phyloP scores from a whole-genome alignment of 1,140 invertebrate species.

The Palaemon carinicauda region DNA sequence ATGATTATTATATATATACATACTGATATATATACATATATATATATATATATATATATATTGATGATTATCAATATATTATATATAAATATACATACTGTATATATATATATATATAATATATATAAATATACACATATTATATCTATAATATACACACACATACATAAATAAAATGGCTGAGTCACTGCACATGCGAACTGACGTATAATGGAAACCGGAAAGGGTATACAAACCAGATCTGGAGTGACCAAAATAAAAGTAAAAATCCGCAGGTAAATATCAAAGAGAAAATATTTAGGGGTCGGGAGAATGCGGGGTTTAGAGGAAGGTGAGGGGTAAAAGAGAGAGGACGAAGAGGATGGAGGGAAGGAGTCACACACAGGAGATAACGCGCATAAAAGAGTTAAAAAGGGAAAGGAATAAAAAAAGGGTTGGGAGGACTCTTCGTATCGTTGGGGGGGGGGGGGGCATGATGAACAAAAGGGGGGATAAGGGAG shows the following conservation, averaged over 20 bases:
- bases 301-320: not conserved
- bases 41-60: slow-evolving; percentile 24
- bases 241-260: not conserved
- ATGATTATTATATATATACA: too few species aligned
- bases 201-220: too few species aligned
- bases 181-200: too few species aligned
- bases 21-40: not conserved
- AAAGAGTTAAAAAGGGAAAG: not conserved
- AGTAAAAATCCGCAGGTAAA: not conserved
- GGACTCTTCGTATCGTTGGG: not conserved
- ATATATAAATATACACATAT: not conserved
- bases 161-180: too few species aligned
- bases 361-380: not conserved
- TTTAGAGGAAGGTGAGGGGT: not conserved
- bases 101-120: not conserved
- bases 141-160: slow-evolving; percentile 16
- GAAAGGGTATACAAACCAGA: not conserved
- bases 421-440: not conserved
- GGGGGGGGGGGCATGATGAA: not conserved
- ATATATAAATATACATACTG: slow-evolving; percentile 6
- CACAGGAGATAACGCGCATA: not conserved
- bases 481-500: not conserved
- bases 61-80: not conserved
- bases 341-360: not conserved
- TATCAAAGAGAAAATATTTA: too few species aligned